Evolutionary conservation across 2,113 vertebrate species (phyloP), one percentile per base, ranked within the genome.

Genomic region (Leptocoma aspasia): DNA sequence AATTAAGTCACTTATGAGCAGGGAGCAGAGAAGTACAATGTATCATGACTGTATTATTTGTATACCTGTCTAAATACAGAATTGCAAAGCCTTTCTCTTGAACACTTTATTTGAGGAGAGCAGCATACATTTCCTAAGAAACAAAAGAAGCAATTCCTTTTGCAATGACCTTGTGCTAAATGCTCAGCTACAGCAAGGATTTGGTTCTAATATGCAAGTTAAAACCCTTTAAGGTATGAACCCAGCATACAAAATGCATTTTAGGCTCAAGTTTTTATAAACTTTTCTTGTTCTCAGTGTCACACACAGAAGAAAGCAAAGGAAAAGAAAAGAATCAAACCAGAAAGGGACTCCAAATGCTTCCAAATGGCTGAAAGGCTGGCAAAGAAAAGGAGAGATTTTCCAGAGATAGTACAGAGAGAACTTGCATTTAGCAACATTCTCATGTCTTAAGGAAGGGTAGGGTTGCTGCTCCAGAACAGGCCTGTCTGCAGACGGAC

Each of bases 381-480:
- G 24, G 3, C 6, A 18, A 18, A 49, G 27, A 72, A 79, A 66
- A 13, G 1, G 13, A 65, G 11, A 10, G 1, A 1, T 35, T 70
- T 93, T 75, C 60, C 11, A 14, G 44, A 54, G 47, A 12, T 10
- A 72, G 15, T 42, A 33, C 17, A 15, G 31, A 15, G 14, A 42
- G 26, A 47, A 11, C 3, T 68, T 61, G 23, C 5, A 15, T 26
- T 20, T 23, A 49, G 31, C 16, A 57, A n/a, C 2, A 1, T 35
- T 61, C 47, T 54, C 8, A 3, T 68, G 28, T n/a, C 28, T 15
- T 9, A 30, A 65, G 41, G 9, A 9, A 50, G 13, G 7, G 4
- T 5, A 70, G 4, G 4, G 7, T 4, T 33, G 6, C 33, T 72
- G 31, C n/a, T 50, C 16, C 35, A 15, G 22, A 16, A 5, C 0